Evolutionary conservation across 2,888 invertebrate species (phyloP), one percentile per base, ranked within the genome.

Genomic region (Endomychus coccineus): DNA sequence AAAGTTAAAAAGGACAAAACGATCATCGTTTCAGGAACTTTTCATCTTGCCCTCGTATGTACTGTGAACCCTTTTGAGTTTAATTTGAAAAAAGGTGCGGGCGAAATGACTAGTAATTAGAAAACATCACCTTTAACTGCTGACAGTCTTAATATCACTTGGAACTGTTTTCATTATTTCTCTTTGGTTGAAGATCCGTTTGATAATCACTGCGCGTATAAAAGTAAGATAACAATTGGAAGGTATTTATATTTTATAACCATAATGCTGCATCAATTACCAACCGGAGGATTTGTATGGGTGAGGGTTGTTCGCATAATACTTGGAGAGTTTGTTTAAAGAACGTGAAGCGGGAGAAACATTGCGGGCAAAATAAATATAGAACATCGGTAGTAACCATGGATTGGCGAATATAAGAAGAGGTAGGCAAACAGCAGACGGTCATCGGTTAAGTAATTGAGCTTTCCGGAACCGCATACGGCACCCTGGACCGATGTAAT

Each of bases 401-500:
- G 32, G 43, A 41, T 33, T 44, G 34, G 42, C 41, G 48, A 51
- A 52, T 50, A 47, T 55, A 54, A 56, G 55, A 55, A 59, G 59
- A 61, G 59, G 55, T 58, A 52, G 49, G 59, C 47, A 61, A 62
- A 61, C 56, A 62, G 49, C 54, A 51, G 55, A 50, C 59, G 60
- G 61, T 58, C 61, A 61, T 59, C 59, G 58, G 57, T 59, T 61
- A 61, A 62, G 61, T 62, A 62, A 62, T 62, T 61, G 61, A 48
- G 58, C 51, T 54, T 56, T 55, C 54, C 51, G 44, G 46, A 45
- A 50, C 54, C 53, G 49, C 50, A 51, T 43, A 22, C 16, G 31
- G 12, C 14, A 10, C 36, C 7, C 23, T n/a, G n/a, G n/a, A n/a
- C n/a, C n/a, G 30, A 6, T 24, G 51, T 52, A 52, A 54, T 55